These are phyloP conservation scores for Rosalia funebris DNA, from an alignment of 2,888 invertebrate species.

Conservation along the genomic window DNA sequence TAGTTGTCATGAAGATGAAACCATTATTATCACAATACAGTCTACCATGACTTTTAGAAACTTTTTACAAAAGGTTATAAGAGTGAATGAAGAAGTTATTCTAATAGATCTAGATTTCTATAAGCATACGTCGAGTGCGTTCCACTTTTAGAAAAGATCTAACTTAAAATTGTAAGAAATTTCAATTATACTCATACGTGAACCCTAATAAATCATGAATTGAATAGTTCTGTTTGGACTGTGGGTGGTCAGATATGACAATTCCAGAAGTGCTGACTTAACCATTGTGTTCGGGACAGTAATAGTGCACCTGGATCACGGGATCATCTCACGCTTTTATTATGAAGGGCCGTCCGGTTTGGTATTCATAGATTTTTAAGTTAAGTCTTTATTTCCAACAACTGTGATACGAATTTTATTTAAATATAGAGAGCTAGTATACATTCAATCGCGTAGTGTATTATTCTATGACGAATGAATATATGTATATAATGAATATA, in stretches of 20 bases:
- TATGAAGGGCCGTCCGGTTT: constrained; percentile 12
- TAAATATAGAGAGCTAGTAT: no score
- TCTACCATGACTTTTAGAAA: constrained; percentile 7
- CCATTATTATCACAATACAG: constrained; percentile 1
- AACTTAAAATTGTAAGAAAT: constrained; percentile 4
- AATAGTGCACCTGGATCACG: constrained; percentile 10
- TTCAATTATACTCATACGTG: constrained; percentile 7
- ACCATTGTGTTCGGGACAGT: constrained; percentile 44
- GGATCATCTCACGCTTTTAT: constrained; percentile 1
- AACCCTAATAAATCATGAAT: constrained; percentile 56
- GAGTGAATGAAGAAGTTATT: constrained; percentile 5
- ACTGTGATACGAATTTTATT: neutral
- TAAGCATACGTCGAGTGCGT: neutral
- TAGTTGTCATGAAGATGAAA: neutral
- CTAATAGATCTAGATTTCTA: constrained; percentile 15
- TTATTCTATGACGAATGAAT: no score
- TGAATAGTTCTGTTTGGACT: constrained; percentile 57
- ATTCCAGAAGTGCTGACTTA: constrained; percentile 57
- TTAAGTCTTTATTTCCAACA: neutral
- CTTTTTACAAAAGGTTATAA: neutral
- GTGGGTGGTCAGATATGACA: constrained; percentile 59
- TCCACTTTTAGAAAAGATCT: constrained; percentile 5
- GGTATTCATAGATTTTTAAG: neutral
- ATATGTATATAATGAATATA: no score
- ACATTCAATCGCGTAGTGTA: no score